Conservation (phyloP, 2,113 vertebrate species). For the Myotis yumanensis region DNA sequence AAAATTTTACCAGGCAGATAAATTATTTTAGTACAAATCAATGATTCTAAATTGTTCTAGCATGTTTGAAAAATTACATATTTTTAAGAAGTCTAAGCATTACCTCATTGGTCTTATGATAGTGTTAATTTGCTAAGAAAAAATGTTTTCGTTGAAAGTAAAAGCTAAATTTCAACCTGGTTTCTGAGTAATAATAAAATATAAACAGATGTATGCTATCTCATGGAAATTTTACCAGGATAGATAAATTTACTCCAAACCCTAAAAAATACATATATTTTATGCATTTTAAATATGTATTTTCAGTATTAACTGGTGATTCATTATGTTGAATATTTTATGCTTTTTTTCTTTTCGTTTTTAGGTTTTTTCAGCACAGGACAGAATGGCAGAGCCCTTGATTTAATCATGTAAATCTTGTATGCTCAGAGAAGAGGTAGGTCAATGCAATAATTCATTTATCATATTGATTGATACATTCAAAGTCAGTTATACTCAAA, state of each 20-base stretch:
- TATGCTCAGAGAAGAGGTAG: conserved; percentile 49
- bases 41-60: not conserved
- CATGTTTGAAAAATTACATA: not conserved
- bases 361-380: conserved; percentile 28
- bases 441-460: not conserved
- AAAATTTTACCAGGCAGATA: not conserved
- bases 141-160: not conserved
- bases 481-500: not conserved
- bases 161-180: conserved; percentile 2
- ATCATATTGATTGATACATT: conserved; percentile 13
- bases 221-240: not conserved
- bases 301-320: conserved; percentile 43
- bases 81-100: conserved; percentile 2
- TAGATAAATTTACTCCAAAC: not conserved
- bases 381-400: conserved; percentile 61
- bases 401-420: conserved; percentile 72
- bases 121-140: conserved; percentile 29
- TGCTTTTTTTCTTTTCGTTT: conserved; percentile 57
- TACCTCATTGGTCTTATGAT: not conserved
- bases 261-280: not conserved
- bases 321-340: conserved; percentile 70
- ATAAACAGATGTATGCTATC: not conserved
- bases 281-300: conserved; percentile 59
- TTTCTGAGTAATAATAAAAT: conserved; percentile 16
- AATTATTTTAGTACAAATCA: not conserved